A percentile compares a stretch with the other conserved stretches of the same genome.
phyloP scores from a whole-genome alignment of 37 sponge, comb jelly and placozoan species.

The Crambe crambe region DNA sequence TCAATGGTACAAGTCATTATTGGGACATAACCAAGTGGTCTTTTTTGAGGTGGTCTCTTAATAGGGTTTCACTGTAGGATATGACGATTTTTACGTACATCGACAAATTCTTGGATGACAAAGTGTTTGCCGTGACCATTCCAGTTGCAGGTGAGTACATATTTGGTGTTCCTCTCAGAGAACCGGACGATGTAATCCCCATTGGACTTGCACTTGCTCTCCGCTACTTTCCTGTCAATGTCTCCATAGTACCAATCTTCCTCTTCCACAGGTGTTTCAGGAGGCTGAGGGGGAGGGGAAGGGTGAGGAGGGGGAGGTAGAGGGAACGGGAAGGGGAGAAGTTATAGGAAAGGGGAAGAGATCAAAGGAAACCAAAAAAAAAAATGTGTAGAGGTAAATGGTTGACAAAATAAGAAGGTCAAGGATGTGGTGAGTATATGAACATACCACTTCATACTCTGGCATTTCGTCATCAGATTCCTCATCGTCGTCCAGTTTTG shows the following conservation, averaged over 20 bases:
- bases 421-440: not conserved
- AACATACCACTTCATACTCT: not conserved
- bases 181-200: constrained; percentile 91
- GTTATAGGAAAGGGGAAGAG: not conserved
- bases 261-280: constrained; percentile 74
- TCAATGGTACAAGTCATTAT: too few relatives aligned
- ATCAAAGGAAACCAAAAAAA: not conserved
- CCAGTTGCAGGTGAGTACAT: constrained; percentile 80
- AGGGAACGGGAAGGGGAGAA: not conserved
- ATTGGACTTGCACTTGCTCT: constrained; percentile 68
- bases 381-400: not conserved
- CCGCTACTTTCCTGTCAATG: constrained; percentile 78
- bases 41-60: too few relatives aligned
- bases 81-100: constrained; percentile 61
- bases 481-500: not conserved
- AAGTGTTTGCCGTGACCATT: constrained; percentile 71
- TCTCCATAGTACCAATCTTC: constrained; percentile 88
- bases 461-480: not conserved
- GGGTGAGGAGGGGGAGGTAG: constrained; percentile 2
- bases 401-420: not conserved
- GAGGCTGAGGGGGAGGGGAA: constrained; percentile 21
- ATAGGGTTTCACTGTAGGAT: too few relatives aligned
- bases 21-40: too few relatives aligned
- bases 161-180: constrained; percentile 58
- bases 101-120: constrained; percentile 77